These are phyloP conservation scores for Gobius niger DNA, from an alignment of 2,113 vertebrate species.

Conservation along the genomic window DNA sequence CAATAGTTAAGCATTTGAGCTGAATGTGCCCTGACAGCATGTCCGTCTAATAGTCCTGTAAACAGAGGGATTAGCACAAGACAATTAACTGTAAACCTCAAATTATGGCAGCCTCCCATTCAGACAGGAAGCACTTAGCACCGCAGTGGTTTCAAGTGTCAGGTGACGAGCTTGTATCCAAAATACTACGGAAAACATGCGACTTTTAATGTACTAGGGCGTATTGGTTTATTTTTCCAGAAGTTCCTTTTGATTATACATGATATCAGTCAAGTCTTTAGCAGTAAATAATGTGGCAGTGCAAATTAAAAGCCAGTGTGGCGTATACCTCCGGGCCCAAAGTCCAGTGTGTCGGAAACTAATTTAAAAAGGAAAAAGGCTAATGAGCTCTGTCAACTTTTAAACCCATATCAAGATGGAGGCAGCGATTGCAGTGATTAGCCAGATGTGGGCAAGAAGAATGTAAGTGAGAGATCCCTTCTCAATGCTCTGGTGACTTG, in stretches of 20 bases:
- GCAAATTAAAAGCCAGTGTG: neutral
- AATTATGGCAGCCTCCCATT: constrained; percentile 35
- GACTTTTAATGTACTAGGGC: neutral
- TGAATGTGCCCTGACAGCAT: constrained; percentile 52
- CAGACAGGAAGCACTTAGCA: constrained; percentile 56
- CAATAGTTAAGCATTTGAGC: constrained; percentile 18
- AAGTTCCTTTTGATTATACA: neutral
- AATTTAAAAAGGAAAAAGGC: neutral
- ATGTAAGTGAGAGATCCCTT: neutral
- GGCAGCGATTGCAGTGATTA: constrained; percentile 14
- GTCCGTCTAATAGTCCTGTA: constrained; percentile 52
- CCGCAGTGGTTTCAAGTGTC: constrained; percentile 35
- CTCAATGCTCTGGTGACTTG: neutral
- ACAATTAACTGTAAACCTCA: constrained; percentile 64
- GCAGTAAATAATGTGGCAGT: neutral
- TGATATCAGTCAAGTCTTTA: neutral
- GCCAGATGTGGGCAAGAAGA: constrained; percentile 15
- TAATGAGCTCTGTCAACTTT: constrained; percentile 12
- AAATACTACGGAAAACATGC: constrained; percentile 26
- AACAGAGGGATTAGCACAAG: constrained; percentile 60
- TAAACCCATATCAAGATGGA: constrained; percentile 2
- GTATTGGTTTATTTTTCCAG: neutral
- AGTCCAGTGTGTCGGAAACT: neutral
- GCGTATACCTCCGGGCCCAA: neutral
- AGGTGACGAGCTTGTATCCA: constrained; percentile 10